These are phyloP conservation scores for Ceratothoa steindachneri DNA, from an alignment of 2,888 invertebrate species.

Conservation along the genomic window DNA sequence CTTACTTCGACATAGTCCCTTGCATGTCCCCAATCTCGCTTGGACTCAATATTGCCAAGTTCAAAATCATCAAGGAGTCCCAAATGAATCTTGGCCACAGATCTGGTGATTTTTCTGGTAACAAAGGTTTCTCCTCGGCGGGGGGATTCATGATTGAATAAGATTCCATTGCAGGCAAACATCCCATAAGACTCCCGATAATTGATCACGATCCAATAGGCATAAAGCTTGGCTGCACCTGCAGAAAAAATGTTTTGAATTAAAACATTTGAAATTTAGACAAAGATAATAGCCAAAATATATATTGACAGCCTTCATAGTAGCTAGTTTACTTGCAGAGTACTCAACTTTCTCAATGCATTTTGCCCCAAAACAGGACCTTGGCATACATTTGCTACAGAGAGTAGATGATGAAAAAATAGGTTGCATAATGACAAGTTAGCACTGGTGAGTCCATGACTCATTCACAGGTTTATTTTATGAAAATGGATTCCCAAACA, in stretches of 20 bases:
- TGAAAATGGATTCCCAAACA: too few relatives aligned
- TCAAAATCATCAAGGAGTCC: constrained; percentile 80
- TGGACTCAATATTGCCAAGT: constrained; percentile 89
- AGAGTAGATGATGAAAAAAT: too few relatives aligned
- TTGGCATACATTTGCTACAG: too few relatives aligned
- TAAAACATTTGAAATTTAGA: neutral
- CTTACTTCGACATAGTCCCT: constrained; percentile 86
- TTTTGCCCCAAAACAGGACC: too few relatives aligned
- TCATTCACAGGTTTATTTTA: too few relatives aligned
- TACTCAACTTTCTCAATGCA: too few relatives aligned
- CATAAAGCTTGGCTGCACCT: constrained; percentile 94
- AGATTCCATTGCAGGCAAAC: constrained; percentile 91
- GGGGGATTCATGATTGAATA: constrained; percentile 96
- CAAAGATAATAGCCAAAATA: neutral
- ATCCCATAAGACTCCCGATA: constrained; percentile 92
- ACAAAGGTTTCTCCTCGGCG: constrained; percentile 96
- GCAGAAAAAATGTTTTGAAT: constrained; percentile 35
- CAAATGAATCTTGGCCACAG: constrained; percentile 90
- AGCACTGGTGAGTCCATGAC: too few relatives aligned
- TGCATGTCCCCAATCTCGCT: constrained; percentile 97
- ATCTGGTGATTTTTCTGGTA: constrained; percentile 93
- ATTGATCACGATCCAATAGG: constrained; percentile 92
- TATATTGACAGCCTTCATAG: too few relatives aligned
- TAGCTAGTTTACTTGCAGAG: too few relatives aligned
- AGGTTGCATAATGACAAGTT: too few relatives aligned